phyloP scores from a whole-genome alignment of 2,888 invertebrate genomes.

The Sialis lutaria region DNA sequence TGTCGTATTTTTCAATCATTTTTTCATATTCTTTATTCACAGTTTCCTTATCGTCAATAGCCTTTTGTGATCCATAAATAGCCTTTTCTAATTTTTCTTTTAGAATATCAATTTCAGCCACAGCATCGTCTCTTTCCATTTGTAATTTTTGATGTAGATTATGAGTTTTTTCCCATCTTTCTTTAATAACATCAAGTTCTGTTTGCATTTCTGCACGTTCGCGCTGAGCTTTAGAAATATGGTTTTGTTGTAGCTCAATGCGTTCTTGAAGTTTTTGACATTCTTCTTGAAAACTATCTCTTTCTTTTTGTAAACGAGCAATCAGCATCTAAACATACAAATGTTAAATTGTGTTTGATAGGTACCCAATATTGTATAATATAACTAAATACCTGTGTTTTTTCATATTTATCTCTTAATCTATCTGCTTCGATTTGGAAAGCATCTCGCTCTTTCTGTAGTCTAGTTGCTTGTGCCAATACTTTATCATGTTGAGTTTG shows the following conservation, averaged over 20 bases:
- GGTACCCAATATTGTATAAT: background rate
- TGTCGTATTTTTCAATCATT: conserved; percentile 81
- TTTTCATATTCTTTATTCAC: conserved; percentile 85
- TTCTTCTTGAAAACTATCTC: conserved; percentile 67
- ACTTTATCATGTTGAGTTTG: conserved; percentile 86
- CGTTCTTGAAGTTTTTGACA: conserved; percentile 67
- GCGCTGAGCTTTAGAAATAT: conserved; percentile 64
- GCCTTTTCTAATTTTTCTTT: conserved; percentile 85
- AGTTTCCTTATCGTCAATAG: conserved; percentile 72
- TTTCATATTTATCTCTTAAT: conserved; percentile 75
- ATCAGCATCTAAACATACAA: conserved; percentile 41
- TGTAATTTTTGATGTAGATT: conserved; percentile 68
- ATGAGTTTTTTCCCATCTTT: conserved; percentile 77
- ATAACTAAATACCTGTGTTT: conserved; percentile 52
- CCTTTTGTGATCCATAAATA: conserved; percentile 63
- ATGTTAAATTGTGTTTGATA: background rate
- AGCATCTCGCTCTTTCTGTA: conserved; percentile 80
- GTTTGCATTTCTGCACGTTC: conserved; percentile 73
- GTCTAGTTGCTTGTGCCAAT: conserved; percentile 66
- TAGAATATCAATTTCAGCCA: conserved; percentile 68
- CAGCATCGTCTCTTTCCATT: conserved; percentile 72
- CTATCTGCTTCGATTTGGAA: conserved; percentile 71
- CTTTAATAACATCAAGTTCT: conserved; percentile 72
- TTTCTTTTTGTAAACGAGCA: conserved; percentile 71
- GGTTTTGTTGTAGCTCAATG: conserved; percentile 62